Conservation (phyloP, 2,888 invertebrate genomes). For the Dicycla oo region DNA sequence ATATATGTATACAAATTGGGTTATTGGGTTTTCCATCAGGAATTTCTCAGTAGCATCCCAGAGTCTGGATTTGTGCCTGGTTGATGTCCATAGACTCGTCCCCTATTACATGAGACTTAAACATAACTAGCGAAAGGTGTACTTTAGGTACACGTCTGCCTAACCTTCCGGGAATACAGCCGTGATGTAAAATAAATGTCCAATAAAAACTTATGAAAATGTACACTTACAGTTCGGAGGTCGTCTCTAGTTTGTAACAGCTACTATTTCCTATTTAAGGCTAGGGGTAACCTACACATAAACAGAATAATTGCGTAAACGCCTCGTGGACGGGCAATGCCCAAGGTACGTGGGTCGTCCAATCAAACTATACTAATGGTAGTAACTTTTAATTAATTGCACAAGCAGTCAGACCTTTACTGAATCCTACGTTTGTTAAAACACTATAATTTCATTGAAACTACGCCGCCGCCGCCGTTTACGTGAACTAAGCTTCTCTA, state of each 20-base stretch:
- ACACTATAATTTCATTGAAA: constrained; percentile 29
- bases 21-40: background rate
- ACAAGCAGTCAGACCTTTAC: constrained; percentile 44
- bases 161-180: background rate
- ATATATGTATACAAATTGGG: no score
- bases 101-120: background rate
- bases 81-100: background rate
- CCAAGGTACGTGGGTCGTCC: constrained; percentile 31
- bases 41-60: background rate
- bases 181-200: background rate
- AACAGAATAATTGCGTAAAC: constrained; percentile 34
- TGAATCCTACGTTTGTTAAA: constrained; percentile 41
- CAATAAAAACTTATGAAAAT: constrained; percentile 21
- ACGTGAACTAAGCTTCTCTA: constrained; percentile 9
- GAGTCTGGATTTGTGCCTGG: background rate
- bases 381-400: constrained; percentile 75
- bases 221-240: background rate
- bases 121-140: background rate
- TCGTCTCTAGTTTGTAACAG: constrained; percentile 21
- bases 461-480: constrained; percentile 19
- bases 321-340: constrained; percentile 8
- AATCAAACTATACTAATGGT: constrained; percentile 66
- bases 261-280: constrained; percentile 1
- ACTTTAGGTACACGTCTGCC: background rate
- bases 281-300: constrained; percentile 13